phyloP scores from a whole-genome alignment of 2,888 invertebrate species.

The Philhelius pedissequus region DNA sequence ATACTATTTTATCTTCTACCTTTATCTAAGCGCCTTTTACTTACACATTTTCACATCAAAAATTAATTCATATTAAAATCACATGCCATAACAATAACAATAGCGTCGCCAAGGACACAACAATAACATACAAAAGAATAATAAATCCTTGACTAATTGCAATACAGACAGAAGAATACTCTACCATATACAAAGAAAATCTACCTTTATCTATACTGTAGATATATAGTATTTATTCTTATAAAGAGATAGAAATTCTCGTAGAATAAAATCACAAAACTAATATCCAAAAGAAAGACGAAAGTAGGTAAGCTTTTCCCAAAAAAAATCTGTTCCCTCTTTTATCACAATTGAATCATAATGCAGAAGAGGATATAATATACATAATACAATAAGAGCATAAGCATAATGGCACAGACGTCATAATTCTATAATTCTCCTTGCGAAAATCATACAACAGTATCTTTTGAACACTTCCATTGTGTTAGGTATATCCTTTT shows the following conservation, averaged over 20 bases:
- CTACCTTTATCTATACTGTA: neutral
- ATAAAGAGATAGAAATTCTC: neutral
- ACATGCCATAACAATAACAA: constrained; percentile 34
- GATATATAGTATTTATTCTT: neutral
- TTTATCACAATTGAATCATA: constrained; percentile 42
- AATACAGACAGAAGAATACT: constrained; percentile 19
- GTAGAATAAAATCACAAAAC: constrained; percentile 2
- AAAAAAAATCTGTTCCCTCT: neutral
- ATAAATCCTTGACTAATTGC: constrained; percentile 61
- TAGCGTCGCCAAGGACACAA: neutral
- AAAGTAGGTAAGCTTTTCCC: neutral
- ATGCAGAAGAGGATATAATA: constrained; percentile 25
- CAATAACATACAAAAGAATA: constrained; percentile 20
- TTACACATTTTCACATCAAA: constrained; percentile 32
- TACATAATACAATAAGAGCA: constrained; percentile 3
- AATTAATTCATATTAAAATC: constrained; percentile 65
- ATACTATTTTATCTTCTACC: neutral
- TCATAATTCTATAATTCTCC: constrained; percentile 33
- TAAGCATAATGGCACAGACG: constrained; percentile 43
- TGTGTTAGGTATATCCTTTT: constrained; percentile 11
- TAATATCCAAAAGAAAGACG: neutral
- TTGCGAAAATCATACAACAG: constrained; percentile 10
- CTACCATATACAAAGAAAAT: neutral
- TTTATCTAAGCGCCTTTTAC: neutral
- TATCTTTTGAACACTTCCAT: neutral